Percentiles rank a stretch among this genome's conserved stretches.
phyloP scores from a whole-genome alignment of 2,888 invertebrate genomes.

The Eutolmus rufibarbis region DNA sequence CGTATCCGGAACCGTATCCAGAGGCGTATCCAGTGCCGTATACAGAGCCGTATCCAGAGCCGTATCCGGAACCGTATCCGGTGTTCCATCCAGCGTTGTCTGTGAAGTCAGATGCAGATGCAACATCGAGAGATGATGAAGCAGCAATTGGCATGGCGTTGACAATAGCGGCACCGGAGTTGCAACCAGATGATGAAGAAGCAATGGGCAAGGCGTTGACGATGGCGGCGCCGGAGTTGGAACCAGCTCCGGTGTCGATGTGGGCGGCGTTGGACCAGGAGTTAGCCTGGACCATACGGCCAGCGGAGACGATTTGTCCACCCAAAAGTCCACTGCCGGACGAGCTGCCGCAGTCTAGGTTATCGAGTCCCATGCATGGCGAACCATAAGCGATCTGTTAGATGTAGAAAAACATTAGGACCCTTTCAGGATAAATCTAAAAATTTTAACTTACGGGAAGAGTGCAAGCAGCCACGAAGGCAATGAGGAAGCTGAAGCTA shows the following conservation, averaged over 20 bases:
- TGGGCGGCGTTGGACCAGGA: not conserved
- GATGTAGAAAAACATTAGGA: not conserved
- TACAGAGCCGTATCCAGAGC: not conserved
- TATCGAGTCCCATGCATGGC: not conserved
- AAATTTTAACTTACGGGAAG: not conserved
- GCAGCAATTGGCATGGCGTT: not conserved
- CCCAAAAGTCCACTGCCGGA: not conserved
- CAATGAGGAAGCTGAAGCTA: conserved; percentile 26
- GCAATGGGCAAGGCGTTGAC: not conserved
- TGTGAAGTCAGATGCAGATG: not conserved
- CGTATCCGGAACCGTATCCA: not conserved
- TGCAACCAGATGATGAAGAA: not conserved
- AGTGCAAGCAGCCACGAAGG: conserved; percentile 8
- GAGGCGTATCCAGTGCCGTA: not conserved
- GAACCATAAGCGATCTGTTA: not conserved
- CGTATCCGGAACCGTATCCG: not conserved
- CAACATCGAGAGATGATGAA: not conserved
- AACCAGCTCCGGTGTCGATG: not conserved
- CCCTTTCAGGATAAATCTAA: not conserved
- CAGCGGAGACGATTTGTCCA: not conserved
- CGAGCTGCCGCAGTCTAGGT: not conserved
- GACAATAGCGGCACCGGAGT: not conserved
- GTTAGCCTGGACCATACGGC: not conserved
- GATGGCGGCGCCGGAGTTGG: not conserved
- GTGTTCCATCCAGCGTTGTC: not conserved